Evolutionary conservation across 2,888 invertebrate genomes (phyloP).

Genomic region (Oscheius myriophilus): DNA sequence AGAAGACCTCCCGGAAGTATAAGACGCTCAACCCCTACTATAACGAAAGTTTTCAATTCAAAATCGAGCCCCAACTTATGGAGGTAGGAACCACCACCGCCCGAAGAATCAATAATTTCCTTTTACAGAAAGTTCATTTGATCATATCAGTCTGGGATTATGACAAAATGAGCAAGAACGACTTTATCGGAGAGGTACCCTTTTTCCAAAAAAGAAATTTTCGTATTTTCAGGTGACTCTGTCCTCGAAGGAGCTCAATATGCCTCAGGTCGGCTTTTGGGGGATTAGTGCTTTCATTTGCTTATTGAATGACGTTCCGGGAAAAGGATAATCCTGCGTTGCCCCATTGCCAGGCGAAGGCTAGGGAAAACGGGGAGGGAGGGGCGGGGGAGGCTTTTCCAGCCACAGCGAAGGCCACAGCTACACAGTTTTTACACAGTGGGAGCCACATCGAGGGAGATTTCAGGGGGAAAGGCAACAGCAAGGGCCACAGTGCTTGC

Average conservation of each 20-base stretch:
- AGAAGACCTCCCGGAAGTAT: conserved; percentile 69
- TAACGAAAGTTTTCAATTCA: conserved; percentile 71
- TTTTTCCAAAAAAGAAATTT: too few species aligned
- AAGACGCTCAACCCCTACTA: conserved; percentile 67
- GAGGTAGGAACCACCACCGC: conserved; percentile 50
- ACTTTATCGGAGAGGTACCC: conserved; percentile 64
- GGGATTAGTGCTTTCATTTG: too few species aligned
- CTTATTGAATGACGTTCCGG: too few species aligned
- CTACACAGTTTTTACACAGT: not conserved
- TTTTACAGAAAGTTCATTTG: conserved; percentile 25
- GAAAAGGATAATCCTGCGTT: not conserved
- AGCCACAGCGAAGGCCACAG: too few species aligned
- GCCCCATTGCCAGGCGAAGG: not conserved
- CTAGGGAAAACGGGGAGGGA: not conserved
- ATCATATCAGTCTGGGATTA: conserved; percentile 70
- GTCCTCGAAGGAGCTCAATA: conserved; percentile 57
- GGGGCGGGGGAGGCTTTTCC: too few species aligned
- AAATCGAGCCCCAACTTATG: conserved; percentile 65
- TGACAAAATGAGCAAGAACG: conserved; percentile 70
- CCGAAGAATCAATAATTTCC: not conserved
- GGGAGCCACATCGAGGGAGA: not conserved
- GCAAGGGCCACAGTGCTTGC: too few species aligned
- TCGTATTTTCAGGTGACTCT: conserved; percentile 44
- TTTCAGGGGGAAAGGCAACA: too few species aligned
- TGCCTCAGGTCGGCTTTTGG: conserved; percentile 42